These are phyloP conservation scores for Vidua chalybeata DNA, from an alignment of 2,113 vertebrate genomes.

Conservation along the genomic window DNA sequence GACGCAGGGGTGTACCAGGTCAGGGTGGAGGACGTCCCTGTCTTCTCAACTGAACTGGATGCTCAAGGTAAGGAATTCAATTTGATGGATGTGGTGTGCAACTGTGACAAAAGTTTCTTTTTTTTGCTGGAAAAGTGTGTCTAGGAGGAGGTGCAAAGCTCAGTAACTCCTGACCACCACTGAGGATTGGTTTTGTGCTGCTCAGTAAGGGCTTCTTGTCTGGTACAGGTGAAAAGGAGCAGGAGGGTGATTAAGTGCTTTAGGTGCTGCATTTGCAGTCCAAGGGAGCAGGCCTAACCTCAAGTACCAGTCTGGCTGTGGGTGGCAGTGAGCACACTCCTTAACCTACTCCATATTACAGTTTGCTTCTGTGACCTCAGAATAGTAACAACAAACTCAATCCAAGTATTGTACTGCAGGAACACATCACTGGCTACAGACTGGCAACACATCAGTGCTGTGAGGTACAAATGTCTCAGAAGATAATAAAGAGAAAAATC, in stretches of 20 bases:
- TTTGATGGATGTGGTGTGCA: neutral
- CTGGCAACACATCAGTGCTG: neutral
- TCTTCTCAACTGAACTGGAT: constrained; percentile 81
- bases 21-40: constrained; percentile 80
- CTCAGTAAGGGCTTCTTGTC: neutral
- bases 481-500: neutral
- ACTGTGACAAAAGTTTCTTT: neutral
- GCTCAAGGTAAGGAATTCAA: constrained; percentile 68
- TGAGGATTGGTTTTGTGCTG: neutral
- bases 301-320: neutral
- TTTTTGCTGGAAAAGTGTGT: neutral
- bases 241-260: neutral
- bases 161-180: neutral
- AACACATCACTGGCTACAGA: neutral
- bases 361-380: neutral
- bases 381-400: neutral
- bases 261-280: neutral
- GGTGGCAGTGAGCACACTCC: neutral
- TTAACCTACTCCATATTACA: neutral
- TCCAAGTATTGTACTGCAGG: neutral
- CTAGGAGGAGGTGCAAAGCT: neutral
- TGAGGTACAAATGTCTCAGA: neutral
- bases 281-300: neutral
- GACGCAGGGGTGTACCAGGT: constrained; percentile 90
- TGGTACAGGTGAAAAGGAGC: neutral